phyloP scores from a whole-genome alignment of 2,888 invertebrate species.

The Glaucopsyche alexis region DNA sequence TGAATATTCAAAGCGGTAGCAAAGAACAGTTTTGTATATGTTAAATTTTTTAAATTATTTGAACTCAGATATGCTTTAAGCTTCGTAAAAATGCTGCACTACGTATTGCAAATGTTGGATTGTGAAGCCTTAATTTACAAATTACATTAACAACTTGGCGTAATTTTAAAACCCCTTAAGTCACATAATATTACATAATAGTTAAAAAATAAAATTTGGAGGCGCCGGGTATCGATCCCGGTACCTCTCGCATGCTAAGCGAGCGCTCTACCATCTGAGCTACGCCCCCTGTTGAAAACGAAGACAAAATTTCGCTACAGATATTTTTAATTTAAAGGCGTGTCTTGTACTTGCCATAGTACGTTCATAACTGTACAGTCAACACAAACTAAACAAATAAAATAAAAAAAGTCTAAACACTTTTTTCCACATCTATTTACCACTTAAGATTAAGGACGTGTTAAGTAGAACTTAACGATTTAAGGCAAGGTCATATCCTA shows the following conservation, averaged over 20 bases:
- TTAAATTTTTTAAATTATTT: not conserved
- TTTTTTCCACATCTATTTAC: too few relatives aligned
- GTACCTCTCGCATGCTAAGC: conserved; percentile 80
- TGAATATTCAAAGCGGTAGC: not conserved
- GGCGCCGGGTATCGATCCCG: conserved; percentile 80
- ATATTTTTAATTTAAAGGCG: not conserved
- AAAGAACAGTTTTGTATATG: not conserved
- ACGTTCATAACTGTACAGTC: not conserved
- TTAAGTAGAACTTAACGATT: too few relatives aligned
- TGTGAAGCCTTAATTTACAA: too few relatives aligned
- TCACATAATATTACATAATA: too few relatives aligned
- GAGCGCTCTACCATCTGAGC: conserved; percentile 80
- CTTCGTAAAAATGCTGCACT: not conserved
- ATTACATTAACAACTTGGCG: too few relatives aligned
- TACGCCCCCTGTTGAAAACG: conserved; percentile 61
- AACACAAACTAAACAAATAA: not conserved
- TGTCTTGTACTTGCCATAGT: not conserved
- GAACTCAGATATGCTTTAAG: too few relatives aligned
- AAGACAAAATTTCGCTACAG: not conserved
- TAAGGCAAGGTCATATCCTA: too few relatives aligned
- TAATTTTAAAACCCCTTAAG: too few relatives aligned
- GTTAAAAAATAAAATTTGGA: conserved; percentile 49
- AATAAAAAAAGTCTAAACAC: not conserved
- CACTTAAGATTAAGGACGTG: too few relatives aligned
- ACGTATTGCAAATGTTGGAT: not conserved